Percentiles rank a stretch among this genome's conserved stretches.
phyloP scores from a whole-genome alignment of 2,113 vertebrate genomes.

The Amphiprion percula region DNA sequence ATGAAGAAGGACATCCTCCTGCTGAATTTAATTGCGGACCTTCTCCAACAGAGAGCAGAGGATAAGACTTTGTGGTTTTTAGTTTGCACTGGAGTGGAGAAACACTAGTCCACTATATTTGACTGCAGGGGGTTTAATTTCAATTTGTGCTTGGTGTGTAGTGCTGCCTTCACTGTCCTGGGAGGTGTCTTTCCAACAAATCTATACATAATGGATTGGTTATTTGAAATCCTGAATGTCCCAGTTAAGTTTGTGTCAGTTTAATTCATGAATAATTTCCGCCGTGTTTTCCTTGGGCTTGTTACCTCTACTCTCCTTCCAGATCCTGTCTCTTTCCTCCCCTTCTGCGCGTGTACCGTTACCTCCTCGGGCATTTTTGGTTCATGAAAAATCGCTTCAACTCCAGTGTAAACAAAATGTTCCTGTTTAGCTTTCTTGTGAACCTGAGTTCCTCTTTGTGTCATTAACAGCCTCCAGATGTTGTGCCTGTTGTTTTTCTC shows the following conservation, averaged over 20 bases:
- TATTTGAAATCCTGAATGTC: constrained; percentile 70
- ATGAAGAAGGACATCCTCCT: constrained; percentile 28
- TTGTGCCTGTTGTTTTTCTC: background rate
- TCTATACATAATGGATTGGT: constrained; percentile 66
- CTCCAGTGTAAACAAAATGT: constrained; percentile 22
- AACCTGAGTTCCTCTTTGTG: constrained; percentile 31
- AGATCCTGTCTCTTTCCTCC: constrained; percentile 11
- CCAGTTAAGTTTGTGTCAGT: constrained; percentile 67
- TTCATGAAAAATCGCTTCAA: constrained; percentile 35
- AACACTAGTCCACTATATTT: constrained; percentile 39
- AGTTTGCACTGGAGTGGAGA: constrained; percentile 34
- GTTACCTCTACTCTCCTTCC: constrained; percentile 30
- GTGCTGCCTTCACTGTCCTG: constrained; percentile 9
- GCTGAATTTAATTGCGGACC: constrained; percentile 19
- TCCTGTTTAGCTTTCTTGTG: constrained; percentile 39
- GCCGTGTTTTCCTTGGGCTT: constrained; percentile 58
- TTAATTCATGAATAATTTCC: constrained; percentile 75
- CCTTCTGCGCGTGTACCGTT: background rate
- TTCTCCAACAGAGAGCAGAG: constrained; percentile 9
- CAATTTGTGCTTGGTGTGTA: constrained; percentile 37
- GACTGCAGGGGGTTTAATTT: constrained; percentile 30
- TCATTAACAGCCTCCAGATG: constrained; percentile 26
- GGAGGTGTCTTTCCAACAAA: constrained; percentile 55
- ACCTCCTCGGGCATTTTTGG: constrained; percentile 30
- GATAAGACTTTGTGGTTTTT: constrained; percentile 31